Percentiles rank a stretch among this genome's conserved stretches.
These are phyloP conservation scores for Hypotaenidia philippensis DNA, from an alignment of 2,797 vertebrate species.

Conservation along the genomic window DNA sequence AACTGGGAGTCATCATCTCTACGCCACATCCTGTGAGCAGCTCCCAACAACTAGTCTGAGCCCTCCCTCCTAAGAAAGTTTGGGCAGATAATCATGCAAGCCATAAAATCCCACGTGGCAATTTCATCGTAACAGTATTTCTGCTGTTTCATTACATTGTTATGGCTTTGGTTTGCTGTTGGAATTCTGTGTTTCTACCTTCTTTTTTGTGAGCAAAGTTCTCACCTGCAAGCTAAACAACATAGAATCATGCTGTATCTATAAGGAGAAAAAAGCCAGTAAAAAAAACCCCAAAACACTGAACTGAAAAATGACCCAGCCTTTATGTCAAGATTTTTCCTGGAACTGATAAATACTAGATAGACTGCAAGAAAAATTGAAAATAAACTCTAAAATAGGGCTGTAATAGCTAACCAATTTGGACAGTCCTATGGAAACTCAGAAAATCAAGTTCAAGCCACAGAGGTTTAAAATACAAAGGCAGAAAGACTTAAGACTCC, in stretches of 20 bases:
- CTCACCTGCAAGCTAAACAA: not conserved
- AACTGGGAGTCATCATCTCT: not conserved
- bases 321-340: constrained; percentile 31
- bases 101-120: not conserved
- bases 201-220: not conserved
- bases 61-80: not conserved
- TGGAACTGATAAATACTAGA: constrained; percentile 51
- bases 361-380: not conserved
- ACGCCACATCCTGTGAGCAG: rapidly evolving
- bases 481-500: constrained; percentile 22
- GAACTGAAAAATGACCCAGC: constrained; percentile 20
- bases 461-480: constrained; percentile 26
- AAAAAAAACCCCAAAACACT: not conserved
- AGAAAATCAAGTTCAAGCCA: constrained; percentile 27
- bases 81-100: not conserved
- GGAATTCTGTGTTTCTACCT: not conserved
- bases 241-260: not conserved
- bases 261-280: not conserved
- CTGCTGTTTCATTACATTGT: not conserved
- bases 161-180: not conserved
- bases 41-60: not conserved
- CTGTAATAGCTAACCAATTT: constrained; percentile 19
- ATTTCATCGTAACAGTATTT: not conserved
- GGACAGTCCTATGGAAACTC: constrained; percentile 34
- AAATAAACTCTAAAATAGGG: constrained; percentile 14